Percentiles rank a stretch among this genome's conserved stretches.
Conservation (phyloP, 2,113 vertebrate genomes). For the Myodes glareolus region DNA sequence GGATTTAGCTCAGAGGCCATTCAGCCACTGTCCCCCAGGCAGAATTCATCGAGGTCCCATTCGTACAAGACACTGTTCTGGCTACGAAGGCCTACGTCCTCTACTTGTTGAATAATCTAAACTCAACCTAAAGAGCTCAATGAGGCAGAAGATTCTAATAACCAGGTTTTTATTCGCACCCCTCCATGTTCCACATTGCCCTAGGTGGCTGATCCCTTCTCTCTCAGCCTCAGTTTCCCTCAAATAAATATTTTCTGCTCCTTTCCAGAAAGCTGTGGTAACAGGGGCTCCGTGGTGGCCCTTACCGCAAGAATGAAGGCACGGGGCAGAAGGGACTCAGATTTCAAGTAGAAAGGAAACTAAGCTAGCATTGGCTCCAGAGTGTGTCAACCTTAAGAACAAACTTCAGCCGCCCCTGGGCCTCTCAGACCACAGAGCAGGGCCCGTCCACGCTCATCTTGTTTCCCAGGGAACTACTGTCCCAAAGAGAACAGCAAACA, state of each 20-base stretch:
- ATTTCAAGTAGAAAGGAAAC: constrained; percentile 49
- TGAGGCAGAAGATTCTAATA: not conserved
- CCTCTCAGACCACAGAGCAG: not conserved
- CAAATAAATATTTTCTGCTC: not conserved
- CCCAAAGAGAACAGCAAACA: not conserved
- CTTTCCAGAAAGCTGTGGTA: not conserved
- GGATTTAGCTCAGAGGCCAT: not conserved
- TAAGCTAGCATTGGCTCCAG: not conserved
- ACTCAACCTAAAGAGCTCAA: not conserved
- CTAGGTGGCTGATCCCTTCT: not conserved
- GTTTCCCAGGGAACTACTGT: not conserved
- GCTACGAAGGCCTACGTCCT: no score
- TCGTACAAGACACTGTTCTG: not conserved
- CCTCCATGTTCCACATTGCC: not conserved
- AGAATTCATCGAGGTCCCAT: accelerated
- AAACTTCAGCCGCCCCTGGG: accelerated
- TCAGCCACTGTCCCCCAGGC: not conserved
- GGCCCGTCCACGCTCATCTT: accelerated
- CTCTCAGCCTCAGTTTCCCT: not conserved
- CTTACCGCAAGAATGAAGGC: not conserved
- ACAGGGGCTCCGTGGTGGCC: not conserved
- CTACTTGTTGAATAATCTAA: not conserved
- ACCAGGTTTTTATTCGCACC: not conserved
- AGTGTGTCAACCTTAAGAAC: not conserved
- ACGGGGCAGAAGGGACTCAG: not conserved